These are phyloP conservation scores for Drosophila watanabei DNA, from an alignment of 1,140 invertebrate genomes.

Conservation along the genomic window DNA sequence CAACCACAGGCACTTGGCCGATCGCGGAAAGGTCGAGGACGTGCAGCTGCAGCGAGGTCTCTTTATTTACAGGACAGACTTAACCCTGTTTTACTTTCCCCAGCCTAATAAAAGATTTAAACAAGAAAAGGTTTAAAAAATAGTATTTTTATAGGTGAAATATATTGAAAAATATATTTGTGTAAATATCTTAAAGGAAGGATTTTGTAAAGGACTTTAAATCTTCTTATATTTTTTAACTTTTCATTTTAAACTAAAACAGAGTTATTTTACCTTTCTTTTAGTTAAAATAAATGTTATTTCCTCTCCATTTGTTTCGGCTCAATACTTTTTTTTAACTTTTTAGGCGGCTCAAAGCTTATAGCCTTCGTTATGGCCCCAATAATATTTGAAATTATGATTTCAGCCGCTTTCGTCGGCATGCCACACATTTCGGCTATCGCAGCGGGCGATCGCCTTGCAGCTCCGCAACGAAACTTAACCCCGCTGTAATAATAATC, in stretches of 20 bases:
- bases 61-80: background rate
- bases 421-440: constrained; percentile 24
- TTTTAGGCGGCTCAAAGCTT: background rate
- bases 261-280: no score
- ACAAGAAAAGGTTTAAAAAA: background rate
- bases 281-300: background rate
- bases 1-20: constrained; percentile 32
- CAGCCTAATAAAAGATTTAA: background rate
- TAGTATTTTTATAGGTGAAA: background rate
- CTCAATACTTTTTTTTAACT: no score
- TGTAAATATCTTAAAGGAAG: background rate
- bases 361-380: constrained; percentile 10
- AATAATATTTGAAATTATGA: constrained; percentile 33
- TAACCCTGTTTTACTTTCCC: constrained; percentile 20
- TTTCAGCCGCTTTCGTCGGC: constrained; percentile 12
- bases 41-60: constrained; percentile 36
- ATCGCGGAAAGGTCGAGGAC: constrained; percentile 70
- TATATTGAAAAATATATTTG: background rate
- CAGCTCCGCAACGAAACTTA: constrained; percentile 36
- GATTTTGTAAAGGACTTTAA: background rate
- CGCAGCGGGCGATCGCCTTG: constrained; percentile 36
- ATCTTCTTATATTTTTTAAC: no score
- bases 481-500: constrained; percentile 65
- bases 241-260: no score
- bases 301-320: no score